Evolutionary conservation across 2,113 vertebrate species (phyloP).

Genomic region (Spheniscus mendiculus): DNA sequence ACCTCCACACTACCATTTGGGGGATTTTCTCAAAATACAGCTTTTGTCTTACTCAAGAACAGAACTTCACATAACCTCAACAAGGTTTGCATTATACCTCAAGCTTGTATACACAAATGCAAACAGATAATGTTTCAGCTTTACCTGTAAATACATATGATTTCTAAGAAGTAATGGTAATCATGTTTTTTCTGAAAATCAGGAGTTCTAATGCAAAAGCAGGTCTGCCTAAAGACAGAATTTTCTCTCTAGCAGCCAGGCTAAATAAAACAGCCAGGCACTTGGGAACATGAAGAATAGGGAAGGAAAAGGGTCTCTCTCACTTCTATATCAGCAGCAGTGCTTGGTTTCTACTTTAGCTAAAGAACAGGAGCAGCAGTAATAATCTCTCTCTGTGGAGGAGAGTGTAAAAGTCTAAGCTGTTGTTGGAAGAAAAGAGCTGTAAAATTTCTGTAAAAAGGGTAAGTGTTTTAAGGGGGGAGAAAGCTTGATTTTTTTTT

Average conservation of each 20-base stretch:
- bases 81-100: not conserved
- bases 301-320: not conserved
- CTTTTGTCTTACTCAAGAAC: not conserved
- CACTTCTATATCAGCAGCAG: not conserved
- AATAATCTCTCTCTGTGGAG: not conserved
- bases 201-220: not conserved
- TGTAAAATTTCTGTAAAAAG: not conserved
- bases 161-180: not conserved
- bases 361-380: not conserved
- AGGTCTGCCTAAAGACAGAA: not conserved
- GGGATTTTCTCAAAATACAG: not conserved
- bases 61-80: not conserved
- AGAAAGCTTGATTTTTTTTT: not conserved
- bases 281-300: not conserved
- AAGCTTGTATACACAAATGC: not conserved
- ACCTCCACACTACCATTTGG: not conserved
- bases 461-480: not conserved
- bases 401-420: not conserved
- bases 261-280: not conserved
- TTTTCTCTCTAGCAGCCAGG: not conserved
- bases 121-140: not conserved
- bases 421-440: not conserved
- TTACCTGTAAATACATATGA: not conserved
- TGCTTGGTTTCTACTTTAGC: not conserved
- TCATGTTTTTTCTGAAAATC: not conserved